A percentile compares a stretch with the other conserved stretches of the same genome.
phyloP scores from a whole-genome alignment of 1,140 invertebrate genomes.

The Drosophila virilis region DNA sequence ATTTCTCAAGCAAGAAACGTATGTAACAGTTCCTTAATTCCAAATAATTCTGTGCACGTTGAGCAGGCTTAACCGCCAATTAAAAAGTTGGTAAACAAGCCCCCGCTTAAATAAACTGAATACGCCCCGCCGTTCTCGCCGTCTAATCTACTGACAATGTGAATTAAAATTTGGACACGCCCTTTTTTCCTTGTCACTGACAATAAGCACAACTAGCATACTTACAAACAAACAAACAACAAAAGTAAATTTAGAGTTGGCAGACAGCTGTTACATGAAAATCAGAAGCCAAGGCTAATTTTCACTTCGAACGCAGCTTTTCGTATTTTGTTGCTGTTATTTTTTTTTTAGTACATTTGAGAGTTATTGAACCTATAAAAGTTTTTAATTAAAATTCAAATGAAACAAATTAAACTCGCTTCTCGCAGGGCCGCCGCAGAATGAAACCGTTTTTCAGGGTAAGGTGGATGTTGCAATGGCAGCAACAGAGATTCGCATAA shows the following conservation, averaged over 20 bases:
- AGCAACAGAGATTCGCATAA: conserved; percentile 21
- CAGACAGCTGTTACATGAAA: conserved; percentile 74
- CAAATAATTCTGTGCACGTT: background rate
- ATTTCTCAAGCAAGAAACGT: too few relatives aligned
- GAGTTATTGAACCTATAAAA: conserved; percentile 79
- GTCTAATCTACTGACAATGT: conserved; percentile 21
- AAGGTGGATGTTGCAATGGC: conserved; percentile 12
- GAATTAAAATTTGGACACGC: conserved; percentile 14
- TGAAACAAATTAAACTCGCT: conserved; percentile 70
- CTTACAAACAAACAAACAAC: conserved; percentile 15
- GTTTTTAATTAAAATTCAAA: conserved; percentile 81
- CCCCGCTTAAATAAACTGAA: background rate
- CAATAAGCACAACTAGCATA: background rate
- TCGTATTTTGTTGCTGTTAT: background rate
- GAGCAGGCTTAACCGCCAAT: background rate
- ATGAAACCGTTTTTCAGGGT: conserved; percentile 10
- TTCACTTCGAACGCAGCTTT: conserved; percentile 36
- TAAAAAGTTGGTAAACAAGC: conserved; percentile 6
- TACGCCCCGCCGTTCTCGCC: conserved; percentile 1
- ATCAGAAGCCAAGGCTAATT: conserved; percentile 43
- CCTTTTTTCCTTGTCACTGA: background rate
- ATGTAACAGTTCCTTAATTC: too few relatives aligned
- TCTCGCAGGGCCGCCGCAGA: conserved; percentile 30
- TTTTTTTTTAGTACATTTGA: conserved; percentile 22
- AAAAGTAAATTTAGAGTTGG: conserved; percentile 34